phyloP scores from a whole-genome alignment of 2,113 vertebrate genomes.

The Callithrix jacchus region DNA sequence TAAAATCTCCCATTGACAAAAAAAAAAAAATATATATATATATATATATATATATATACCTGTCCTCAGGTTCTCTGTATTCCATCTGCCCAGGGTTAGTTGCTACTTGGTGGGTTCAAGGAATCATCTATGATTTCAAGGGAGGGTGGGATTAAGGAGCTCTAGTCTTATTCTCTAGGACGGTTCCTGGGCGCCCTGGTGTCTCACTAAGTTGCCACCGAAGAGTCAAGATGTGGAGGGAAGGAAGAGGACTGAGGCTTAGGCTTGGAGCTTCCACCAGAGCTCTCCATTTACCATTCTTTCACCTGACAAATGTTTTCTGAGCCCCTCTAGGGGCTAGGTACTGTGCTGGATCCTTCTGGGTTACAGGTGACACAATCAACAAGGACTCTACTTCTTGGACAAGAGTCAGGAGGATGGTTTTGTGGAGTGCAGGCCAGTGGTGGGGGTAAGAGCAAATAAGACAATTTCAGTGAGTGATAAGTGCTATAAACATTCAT shows the following conservation, averaged over 20 bases:
- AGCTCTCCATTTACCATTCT: neutral
- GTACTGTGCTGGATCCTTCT: neutral
- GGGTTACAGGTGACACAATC: neutral
- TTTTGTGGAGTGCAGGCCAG: neutral
- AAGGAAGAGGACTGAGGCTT: neutral
- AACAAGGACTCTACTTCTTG: neutral
- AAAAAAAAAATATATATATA: neutral
- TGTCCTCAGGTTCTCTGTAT: neutral
- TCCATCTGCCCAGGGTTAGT: too few species aligned
- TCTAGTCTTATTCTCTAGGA: neutral
- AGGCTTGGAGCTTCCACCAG: neutral
- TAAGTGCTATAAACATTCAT: neutral
- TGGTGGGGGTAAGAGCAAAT: neutral
- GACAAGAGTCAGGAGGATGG: rapidly evolving
- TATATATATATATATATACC: too few species aligned
- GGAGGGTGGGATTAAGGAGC: neutral
- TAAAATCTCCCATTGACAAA: neutral
- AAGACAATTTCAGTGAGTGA: neutral
- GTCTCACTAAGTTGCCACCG: neutral
- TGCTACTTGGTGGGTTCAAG: neutral
- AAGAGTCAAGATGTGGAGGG: neutral
- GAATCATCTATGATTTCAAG: neutral
- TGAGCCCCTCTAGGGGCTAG: neutral
- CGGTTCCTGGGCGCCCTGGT: neutral
- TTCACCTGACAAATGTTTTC: neutral